Percentiles rank a stretch among this genome's conserved stretches.
phyloP scores from a whole-genome alignment of 2,113 vertebrate genomes.

The Capreolus pygargus region DNA sequence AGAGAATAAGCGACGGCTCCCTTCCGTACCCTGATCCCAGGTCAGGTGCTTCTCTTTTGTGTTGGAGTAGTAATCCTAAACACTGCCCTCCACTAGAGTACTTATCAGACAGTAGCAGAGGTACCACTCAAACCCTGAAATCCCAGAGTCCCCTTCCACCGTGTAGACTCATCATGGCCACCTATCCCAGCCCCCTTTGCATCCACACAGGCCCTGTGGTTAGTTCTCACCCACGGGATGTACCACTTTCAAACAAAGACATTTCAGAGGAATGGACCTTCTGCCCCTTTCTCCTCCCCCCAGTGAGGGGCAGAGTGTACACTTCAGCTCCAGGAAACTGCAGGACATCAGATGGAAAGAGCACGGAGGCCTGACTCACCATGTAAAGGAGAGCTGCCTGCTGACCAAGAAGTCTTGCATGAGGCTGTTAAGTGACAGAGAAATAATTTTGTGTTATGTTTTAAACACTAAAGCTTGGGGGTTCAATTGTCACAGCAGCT shows the following conservation, averaged over 20 bases:
- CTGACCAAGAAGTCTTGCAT: neutral
- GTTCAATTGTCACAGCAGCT: neutral
- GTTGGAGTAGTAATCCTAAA: neutral
- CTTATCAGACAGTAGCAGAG: neutral
- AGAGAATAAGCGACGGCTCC: neutral
- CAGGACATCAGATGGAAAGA: neutral
- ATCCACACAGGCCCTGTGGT: neutral
- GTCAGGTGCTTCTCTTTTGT: neutral
- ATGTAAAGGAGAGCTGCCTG: neutral
- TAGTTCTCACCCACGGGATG: neutral
- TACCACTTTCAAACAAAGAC: neutral
- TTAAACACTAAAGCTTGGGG: neutral
- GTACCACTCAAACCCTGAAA: neutral
- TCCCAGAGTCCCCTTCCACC: neutral
- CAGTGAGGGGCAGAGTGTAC: neutral
- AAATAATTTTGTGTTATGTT: neutral
- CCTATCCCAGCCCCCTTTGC: neutral
- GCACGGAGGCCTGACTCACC: neutral
- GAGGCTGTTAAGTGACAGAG: neutral
- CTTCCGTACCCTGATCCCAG: neutral
- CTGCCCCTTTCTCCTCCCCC: neutral
- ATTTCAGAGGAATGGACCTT: neutral
- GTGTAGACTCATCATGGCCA: neutral
- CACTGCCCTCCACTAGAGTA: fast-evolving
- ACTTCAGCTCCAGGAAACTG: neutral